Percentiles rank a stretch among this genome's conserved stretches.
phyloP scores from a whole-genome alignment of 2,797 vertebrate genomes.

The Botia almorhae region DNA sequence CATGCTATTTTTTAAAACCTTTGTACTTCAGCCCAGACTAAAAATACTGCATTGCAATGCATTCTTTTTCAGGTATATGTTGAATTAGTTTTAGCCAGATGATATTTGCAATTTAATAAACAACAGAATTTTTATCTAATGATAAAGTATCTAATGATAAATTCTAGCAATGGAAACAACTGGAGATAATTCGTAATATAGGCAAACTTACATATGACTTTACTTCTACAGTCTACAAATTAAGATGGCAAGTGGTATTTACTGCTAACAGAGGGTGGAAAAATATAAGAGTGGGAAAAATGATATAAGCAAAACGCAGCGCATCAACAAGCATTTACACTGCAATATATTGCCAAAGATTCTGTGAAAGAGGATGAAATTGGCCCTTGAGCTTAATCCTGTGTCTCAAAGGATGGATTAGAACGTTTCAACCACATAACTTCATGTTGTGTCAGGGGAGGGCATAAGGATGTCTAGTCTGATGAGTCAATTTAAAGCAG shows the following conservation, averaged over 20 bases:
- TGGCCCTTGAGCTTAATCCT: conserved; percentile 67
- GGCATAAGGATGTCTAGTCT: conserved; percentile 72
- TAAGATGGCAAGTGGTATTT: conserved; percentile 1
- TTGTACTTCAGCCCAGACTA: conserved; percentile 13
- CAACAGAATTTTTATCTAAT: neutral
- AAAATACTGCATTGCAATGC: too few relatives aligned
- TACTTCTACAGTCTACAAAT: neutral
- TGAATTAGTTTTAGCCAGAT: too few relatives aligned
- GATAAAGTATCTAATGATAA: neutral
- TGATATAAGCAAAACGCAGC: conserved; percentile 13
- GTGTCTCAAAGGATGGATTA: conserved; percentile 69
- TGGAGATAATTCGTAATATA: neutral
- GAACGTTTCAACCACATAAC: conserved; percentile 70
- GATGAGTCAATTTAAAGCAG: conserved; percentile 80
- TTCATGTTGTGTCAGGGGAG: conserved; percentile 68
- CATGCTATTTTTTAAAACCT: conserved; percentile 45
- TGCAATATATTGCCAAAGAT: conserved; percentile 33
- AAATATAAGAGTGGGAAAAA: neutral
- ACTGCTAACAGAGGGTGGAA: neutral
- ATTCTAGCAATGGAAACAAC: conserved; percentile 13
- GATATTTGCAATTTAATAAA: too few relatives aligned
- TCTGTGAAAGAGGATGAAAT: conserved; percentile 61
- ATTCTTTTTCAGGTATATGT: too few relatives aligned
- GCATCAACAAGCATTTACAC: conserved; percentile 33
- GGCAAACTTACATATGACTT: neutral